Evolutionary conservation across 2,888 invertebrate species (phyloP), one percentile per base, ranked within the genome.

Genomic region (Alsophila aescularia): DNA sequence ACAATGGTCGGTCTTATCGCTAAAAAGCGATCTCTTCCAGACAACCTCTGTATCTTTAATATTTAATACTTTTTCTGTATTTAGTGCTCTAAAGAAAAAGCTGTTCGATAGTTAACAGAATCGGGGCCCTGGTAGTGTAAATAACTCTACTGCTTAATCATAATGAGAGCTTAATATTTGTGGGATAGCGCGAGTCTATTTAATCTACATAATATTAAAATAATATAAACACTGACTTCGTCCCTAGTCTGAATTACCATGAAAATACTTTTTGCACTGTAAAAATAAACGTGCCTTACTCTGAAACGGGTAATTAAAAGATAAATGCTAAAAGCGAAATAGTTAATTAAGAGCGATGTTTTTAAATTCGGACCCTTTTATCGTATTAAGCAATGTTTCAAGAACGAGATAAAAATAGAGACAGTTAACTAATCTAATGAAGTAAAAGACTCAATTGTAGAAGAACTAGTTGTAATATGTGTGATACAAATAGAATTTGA

Each of bases 401-500:
- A 15, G 32, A 52, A 24, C 31, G 13, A 40, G 16, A 47, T 56
- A 51, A 44, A 56, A 56, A 53, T 53, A 53, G 50, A 49, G 29
- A 42, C 16, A 10, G 43, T 8, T 44, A 49, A 57, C 49, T 41
- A 53, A 44, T 48, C 27, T 40, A 27, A 42, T 52, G 44, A 34
- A 57, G 40, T 37, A 50, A 44, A 34, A 16, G 32, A 36, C 35
- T 16, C 36, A 48, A 41, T 37, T 41, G 41, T 42, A 44, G 10
- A 14, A 18, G 29, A 41, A 43, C 34, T 47, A 12, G 56, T 36
- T 35, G 43, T 32, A 45, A 24, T 35, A 34, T 37, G 52, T 31
- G 32, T 4, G 15, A 39, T 43, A 36, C 13, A 64, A 61, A 64
- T 59, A 59, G 44, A 59, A 59, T 37, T 29, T 52, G 60, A 57